Conservation (phyloP, 2,888 invertebrate species). For the Sphinx pinastri region DNA sequence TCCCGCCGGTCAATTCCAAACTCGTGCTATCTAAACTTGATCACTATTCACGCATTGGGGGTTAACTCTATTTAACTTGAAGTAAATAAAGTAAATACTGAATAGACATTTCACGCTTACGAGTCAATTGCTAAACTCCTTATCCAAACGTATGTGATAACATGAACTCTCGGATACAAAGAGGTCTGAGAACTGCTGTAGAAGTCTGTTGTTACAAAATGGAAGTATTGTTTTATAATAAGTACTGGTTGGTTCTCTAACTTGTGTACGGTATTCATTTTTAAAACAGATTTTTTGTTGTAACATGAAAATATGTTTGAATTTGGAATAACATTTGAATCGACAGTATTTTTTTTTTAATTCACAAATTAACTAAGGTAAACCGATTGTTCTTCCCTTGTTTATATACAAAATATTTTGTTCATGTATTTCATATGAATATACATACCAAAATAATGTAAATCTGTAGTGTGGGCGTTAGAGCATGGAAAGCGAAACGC, state of each 20-base stretch:
- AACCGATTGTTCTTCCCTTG: no score
- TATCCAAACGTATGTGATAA: neutral
- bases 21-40: constrained; percentile 27
- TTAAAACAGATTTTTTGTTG: no score
- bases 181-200: neutral
- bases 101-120: neutral
- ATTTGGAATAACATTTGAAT: no score
- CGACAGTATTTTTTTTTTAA: no score
- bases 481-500: constrained; percentile 11
- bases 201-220: neutral
- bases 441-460: neutral
- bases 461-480: neutral
- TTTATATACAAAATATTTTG: no score
- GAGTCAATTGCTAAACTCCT: constrained; percentile 1
- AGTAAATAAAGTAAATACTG: constrained; percentile 8
- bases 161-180: neutral
- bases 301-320: no score
- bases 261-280: no score
- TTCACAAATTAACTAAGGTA: no score
- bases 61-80: constrained; percentile 14
- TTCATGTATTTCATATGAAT: neutral
- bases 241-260: no score
- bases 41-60: neutral
- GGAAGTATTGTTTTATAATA: no score
- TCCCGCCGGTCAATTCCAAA: constrained; percentile 14